These are phyloP conservation scores for Etheostoma spectabile DNA, from an alignment of 2,113 vertebrate genomes.

Conservation along the genomic window DNA sequence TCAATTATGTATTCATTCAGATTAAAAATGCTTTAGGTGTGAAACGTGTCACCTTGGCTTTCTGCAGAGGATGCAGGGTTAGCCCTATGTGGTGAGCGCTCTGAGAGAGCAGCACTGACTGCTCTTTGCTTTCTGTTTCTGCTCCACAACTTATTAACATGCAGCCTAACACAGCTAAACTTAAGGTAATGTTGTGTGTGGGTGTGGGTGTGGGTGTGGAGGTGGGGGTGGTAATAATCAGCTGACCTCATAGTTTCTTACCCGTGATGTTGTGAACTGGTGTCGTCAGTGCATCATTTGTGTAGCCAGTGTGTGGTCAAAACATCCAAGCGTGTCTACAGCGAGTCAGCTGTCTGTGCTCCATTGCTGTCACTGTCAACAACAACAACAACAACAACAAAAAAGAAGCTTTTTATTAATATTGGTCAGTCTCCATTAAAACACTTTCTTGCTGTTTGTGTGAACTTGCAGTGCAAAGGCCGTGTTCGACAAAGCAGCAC, in stretches of 20 bases:
- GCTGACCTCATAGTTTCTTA: slow-evolving; percentile 23
- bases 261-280: slow-evolving; percentile 26
- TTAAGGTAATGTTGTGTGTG: slow-evolving; percentile 69
- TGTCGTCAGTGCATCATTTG: slow-evolving; percentile 23
- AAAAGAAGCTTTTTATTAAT: no score
- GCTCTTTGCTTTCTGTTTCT: slow-evolving; percentile 69
- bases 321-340: slow-evolving; percentile 27
- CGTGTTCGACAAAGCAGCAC: slow-evolving; percentile 80
- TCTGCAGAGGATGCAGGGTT: no score
- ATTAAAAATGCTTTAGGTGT: no score
- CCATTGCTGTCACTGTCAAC: slow-evolving; percentile 16
- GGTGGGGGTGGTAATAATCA: neutral
- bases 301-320: slow-evolving; percentile 31
- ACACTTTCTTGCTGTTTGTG: slow-evolving; percentile 8
- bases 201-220: slow-evolving; percentile 15
- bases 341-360: slow-evolving; percentile 26
- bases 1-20: neutral
- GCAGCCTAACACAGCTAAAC: slow-evolving; percentile 74
- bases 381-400: neutral
- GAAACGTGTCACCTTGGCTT: neutral
- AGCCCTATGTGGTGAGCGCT: no score
- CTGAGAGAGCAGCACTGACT: slow-evolving; percentile 17
- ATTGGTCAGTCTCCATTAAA: neutral
- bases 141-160: slow-evolving; percentile 55
- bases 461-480: slow-evolving; percentile 86